phyloP scores from a whole-genome alignment of 2,888 invertebrate genomes.

The Meiosimyza decipiens region DNA sequence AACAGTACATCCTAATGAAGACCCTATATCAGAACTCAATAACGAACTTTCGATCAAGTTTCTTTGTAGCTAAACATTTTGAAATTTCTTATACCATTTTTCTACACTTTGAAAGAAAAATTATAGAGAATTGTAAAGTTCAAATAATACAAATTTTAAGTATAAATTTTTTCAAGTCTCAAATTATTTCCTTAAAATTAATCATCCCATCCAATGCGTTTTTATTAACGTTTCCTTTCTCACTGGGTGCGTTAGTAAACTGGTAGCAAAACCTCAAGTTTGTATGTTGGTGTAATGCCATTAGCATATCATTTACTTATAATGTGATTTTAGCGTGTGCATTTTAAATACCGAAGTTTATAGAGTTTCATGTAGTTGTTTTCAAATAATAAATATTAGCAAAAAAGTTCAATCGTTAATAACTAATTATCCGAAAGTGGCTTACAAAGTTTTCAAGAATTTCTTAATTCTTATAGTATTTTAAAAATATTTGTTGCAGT shows the following conservation, averaged over 20 bases:
- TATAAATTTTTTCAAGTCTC: no score
- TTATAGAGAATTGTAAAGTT: no score
- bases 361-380: background rate
- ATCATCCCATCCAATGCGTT: no score
- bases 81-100: no score
- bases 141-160: no score
- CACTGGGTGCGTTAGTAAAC: background rate
- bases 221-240: no score
- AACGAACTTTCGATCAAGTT: no score
- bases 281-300: slow-evolving; percentile 6
- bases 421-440: background rate
- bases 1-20: no score
- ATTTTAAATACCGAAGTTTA: slow-evolving; percentile 8
- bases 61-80: no score
- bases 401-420: slow-evolving; percentile 9
- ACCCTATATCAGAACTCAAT: no score
- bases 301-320: slow-evolving; percentile 30
- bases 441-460: background rate
- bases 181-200: no score
- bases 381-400: background rate
- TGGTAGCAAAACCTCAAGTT: background rate
- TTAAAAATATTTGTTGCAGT: background rate
- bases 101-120: no score
- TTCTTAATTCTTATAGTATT: background rate
- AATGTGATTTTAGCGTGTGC: slow-evolving; percentile 29